Conservation (phyloP, 2,797 vertebrate genomes). For the Sebastes kiyomatsui region DNA sequence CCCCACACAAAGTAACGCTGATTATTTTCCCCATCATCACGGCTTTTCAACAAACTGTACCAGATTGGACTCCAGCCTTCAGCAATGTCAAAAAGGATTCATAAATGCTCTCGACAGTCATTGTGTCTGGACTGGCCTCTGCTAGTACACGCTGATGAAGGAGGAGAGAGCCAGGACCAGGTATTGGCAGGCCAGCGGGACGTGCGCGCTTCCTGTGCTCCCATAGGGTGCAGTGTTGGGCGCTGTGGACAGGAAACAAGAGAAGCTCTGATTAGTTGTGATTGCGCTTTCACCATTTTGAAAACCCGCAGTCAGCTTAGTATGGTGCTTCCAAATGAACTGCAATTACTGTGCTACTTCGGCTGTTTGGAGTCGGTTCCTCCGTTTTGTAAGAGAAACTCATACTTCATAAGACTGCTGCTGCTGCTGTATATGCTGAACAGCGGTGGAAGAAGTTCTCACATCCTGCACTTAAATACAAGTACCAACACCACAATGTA, state of each 20-base stretch:
- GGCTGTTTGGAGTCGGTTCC: conserved; percentile 19
- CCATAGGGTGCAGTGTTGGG: conserved; percentile 97
- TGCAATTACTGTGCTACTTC: conserved; percentile 34
- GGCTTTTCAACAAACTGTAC: conserved; percentile 91
- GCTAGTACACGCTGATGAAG: conserved; percentile 96
- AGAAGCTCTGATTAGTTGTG: conserved; percentile 75
- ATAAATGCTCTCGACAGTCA: conserved; percentile 94
- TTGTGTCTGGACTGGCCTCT: conserved; percentile 89
- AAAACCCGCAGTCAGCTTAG: conserved; percentile 33
- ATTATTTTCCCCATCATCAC: conserved; percentile 86
- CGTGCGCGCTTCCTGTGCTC: conserved; percentile 89
- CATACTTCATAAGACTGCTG: background rate
- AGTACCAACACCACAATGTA: background rate
- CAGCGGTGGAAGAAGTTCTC: background rate
- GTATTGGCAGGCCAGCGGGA: conserved; percentile 94
- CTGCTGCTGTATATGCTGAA: background rate
- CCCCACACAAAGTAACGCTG: conserved; percentile 89
- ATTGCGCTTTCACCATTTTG: conserved; percentile 63
- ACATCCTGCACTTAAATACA: background rate
- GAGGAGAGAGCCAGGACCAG: conserved; percentile 94
- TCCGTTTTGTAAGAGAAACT: background rate
- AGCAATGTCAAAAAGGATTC: conserved; percentile 91
- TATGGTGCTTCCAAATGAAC: conserved; percentile 26
- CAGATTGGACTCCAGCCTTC: conserved; percentile 93
- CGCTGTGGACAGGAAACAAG: conserved; percentile 88